Conservation (phyloP, 2,113 vertebrate genomes). For the Epinephelus moara region DNA sequence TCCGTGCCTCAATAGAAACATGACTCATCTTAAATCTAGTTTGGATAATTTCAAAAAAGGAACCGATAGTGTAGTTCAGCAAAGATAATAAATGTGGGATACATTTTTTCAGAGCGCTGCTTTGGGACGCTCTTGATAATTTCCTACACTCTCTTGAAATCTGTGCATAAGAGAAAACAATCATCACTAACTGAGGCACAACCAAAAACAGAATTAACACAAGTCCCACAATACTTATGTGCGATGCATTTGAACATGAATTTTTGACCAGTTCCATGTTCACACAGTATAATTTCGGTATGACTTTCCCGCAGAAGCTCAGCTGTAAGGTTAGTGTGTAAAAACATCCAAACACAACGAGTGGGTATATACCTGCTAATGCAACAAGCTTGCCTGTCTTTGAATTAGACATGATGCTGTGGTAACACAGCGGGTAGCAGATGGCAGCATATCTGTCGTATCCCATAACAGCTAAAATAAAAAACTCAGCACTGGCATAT, state of each 20-base stretch:
- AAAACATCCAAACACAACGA: conserved; percentile 37
- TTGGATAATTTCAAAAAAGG: conserved; percentile 61
- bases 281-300: conserved; percentile 71
- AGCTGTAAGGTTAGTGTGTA: conserved; percentile 55
- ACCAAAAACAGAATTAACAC: background rate
- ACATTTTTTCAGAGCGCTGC: conserved; percentile 80
- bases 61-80: conserved; percentile 56
- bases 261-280: conserved; percentile 76
- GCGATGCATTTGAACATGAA: conserved; percentile 14
- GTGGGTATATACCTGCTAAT: conserved; percentile 41
- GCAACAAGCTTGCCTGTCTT: conserved; percentile 46
- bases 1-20: conserved; percentile 1
- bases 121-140: conserved; percentile 48
- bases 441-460: conserved; percentile 77
- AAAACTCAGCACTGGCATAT: conserved; percentile 62
- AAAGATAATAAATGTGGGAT: conserved; percentile 80
- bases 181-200: conserved; percentile 50
- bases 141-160: conserved; percentile 66
- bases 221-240: conserved; percentile 60
- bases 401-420: conserved; percentile 61
- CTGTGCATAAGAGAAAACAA: conserved; percentile 72
- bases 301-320: conserved; percentile 50
- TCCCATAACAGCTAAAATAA: conserved; percentile 69
- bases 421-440: conserved; percentile 71
- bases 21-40: conserved; percentile 60